Evolutionary conservation across 2,113 vertebrate species (phyloP).

Genomic region (Actenoides lindsayi): DNA sequence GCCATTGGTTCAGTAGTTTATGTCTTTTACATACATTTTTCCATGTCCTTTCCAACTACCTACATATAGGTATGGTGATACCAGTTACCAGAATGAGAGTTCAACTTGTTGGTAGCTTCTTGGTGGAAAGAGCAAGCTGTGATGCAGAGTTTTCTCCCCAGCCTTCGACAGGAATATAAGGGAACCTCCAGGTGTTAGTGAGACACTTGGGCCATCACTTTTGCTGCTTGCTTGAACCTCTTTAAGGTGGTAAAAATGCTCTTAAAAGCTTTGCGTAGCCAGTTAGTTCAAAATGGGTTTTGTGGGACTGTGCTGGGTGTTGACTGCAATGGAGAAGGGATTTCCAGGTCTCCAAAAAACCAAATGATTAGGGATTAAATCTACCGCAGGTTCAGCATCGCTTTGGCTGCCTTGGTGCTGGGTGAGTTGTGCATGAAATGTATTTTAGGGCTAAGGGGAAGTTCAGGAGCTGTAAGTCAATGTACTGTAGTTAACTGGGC

Average conservation of each 20-base stretch:
- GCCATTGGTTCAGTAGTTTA: not conserved
- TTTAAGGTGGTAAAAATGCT: not conserved
- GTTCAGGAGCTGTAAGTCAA: not conserved
- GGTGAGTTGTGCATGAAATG: not conserved
- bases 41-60: not conserved
- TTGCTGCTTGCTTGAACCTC: not conserved
- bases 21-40: not conserved
- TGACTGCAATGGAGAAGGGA: not conserved
- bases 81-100: not conserved
- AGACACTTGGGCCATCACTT: not conserved
- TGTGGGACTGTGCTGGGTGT: not conserved
- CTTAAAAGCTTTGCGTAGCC: not conserved
- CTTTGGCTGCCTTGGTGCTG: not conserved
- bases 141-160: no score
- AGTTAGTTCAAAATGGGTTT: no score
- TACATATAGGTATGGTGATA: not conserved
- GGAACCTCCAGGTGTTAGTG: not conserved
- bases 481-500: no score
- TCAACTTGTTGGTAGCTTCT: not conserved
- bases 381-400: not conserved
- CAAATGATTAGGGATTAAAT: no score
- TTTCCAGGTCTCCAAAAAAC: no score
- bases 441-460: not conserved
- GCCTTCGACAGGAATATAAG: not conserved
- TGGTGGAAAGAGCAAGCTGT: not conserved